These are phyloP conservation scores for Leptinotarsa haldemani DNA, from an alignment of 2,888 invertebrate genomes.

Conservation along the genomic window DNA sequence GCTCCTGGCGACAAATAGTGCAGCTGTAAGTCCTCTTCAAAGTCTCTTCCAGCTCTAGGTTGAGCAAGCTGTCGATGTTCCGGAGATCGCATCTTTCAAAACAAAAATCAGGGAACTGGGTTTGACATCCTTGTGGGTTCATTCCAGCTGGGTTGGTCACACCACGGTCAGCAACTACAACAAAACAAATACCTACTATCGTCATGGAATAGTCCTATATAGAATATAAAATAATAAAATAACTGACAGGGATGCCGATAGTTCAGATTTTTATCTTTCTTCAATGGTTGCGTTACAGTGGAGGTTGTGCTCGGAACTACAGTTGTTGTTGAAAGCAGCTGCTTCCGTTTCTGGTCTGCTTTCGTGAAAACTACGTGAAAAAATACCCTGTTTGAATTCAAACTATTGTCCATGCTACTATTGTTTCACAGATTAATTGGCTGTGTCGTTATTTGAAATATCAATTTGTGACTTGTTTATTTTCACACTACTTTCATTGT, in stretches of 20 bases:
- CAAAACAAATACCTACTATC: background rate
- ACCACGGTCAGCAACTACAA: conserved; percentile 16
- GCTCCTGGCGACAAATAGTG: conserved; percentile 63
- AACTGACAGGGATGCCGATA: conserved; percentile 38
- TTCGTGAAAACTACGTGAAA: background rate
- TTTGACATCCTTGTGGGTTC: conserved; percentile 41
- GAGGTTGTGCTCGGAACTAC: conserved; percentile 63
- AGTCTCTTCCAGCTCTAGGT: conserved; percentile 57
- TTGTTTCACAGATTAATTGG: conserved; percentile 11
- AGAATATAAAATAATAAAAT: no score
- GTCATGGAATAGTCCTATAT: no score
- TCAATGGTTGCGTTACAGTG: conserved; percentile 63
- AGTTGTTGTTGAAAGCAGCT: conserved; percentile 56
- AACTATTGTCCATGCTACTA: background rate
- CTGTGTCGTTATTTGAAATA: background rate
- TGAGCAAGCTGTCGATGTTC: conserved; percentile 53
- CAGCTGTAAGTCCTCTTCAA: conserved; percentile 60
- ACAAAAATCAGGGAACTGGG: conserved; percentile 37
- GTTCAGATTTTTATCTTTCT: conserved; percentile 61
- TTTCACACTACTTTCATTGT: conserved; percentile 14
- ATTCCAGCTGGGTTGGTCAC: conserved; percentile 37
- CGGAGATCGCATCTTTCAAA: conserved; percentile 58
- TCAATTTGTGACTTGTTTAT: background rate
- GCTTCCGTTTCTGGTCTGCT: conserved; percentile 24
- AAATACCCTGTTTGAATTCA: background rate